Conservation (phyloP, 2,888 invertebrate species). For the Dorcus hopei region DNA sequence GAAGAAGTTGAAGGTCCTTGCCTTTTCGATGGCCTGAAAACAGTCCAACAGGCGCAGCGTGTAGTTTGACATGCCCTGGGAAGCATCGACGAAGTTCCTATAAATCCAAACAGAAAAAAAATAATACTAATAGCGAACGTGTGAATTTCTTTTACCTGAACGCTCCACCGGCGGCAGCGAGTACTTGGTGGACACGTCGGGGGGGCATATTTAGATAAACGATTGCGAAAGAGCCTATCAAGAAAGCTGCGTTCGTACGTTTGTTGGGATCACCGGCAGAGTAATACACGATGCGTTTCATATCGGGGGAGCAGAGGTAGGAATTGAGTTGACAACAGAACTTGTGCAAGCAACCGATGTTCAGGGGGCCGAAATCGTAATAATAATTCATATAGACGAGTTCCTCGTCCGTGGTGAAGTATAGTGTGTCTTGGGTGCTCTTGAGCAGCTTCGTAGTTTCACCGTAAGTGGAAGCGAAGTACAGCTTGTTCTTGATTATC, state of each 20-base stretch:
- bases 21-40: conserved; percentile 68
- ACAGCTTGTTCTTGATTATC: conserved; percentile 54
- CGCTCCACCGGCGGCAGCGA: conserved; percentile 55
- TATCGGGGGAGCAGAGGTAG: conserved; percentile 63
- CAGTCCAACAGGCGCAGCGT: conserved; percentile 68
- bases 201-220: conserved; percentile 67
- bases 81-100: conserved; percentile 74
- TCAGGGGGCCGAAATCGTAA: conserved; percentile 86
- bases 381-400: conserved; percentile 81
- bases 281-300: conserved; percentile 77
- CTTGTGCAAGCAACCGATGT: conserved; percentile 79
- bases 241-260: conserved; percentile 81
- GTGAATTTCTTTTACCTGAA: conserved; percentile 35
- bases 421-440: conserved; percentile 67
- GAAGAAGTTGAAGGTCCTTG: conserved; percentile 70
- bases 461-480: conserved; percentile 70
- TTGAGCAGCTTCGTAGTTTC: conserved; percentile 61
- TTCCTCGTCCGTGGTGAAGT: conserved; percentile 76
- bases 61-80: conserved; percentile 70
- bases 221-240: conserved; percentile 80
- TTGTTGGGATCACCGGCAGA: conserved; percentile 72
- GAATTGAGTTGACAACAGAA: conserved; percentile 76
- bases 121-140: neutral
- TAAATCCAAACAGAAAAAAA: conserved; percentile 15
- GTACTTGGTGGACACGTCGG: conserved; percentile 64